phyloP scores from a whole-genome alignment of 1,140 invertebrate genomes.

The Drosophila tristis region DNA sequence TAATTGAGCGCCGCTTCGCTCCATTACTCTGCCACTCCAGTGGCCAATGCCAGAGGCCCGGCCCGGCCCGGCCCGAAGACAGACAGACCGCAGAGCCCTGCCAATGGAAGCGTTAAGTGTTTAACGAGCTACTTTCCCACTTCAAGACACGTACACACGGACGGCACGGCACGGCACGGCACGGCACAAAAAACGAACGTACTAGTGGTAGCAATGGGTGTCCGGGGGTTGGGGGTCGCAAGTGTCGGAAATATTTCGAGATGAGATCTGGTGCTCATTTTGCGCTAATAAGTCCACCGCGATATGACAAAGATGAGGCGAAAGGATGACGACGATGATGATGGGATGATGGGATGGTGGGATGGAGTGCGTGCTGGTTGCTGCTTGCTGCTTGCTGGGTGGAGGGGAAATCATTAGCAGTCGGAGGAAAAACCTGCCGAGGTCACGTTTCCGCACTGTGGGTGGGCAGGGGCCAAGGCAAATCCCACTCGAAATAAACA shows the following conservation, averaged over 20 bases:
- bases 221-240: too few species aligned
- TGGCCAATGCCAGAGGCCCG: too few species aligned
- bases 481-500: conserved; percentile 69
- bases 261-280: conserved; percentile 61
- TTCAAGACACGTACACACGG: conserved; percentile 50
- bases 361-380: not conserved
- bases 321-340: conserved; percentile 9
- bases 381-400: conserved; percentile 18
- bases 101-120: conserved; percentile 58
- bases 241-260: conserved; percentile 27
- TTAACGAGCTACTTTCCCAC: conserved; percentile 81
- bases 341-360: conserved; percentile 18
- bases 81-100: too few species aligned
- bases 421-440: conserved; percentile 47
- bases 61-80: too few species aligned
- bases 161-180: too few species aligned
- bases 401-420: conserved; percentile 65
- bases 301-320: not conserved
- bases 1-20: too few species aligned
- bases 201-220: not conserved
- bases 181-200: conserved; percentile 9
- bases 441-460: conserved; percentile 80
- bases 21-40: too few species aligned
- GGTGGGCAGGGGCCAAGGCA: conserved; percentile 53
- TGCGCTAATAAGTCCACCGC: conserved; percentile 64